Evolutionary conservation across 2,888 invertebrate genomes (phyloP).

Genomic region (Melinaea menophilus): DNA sequence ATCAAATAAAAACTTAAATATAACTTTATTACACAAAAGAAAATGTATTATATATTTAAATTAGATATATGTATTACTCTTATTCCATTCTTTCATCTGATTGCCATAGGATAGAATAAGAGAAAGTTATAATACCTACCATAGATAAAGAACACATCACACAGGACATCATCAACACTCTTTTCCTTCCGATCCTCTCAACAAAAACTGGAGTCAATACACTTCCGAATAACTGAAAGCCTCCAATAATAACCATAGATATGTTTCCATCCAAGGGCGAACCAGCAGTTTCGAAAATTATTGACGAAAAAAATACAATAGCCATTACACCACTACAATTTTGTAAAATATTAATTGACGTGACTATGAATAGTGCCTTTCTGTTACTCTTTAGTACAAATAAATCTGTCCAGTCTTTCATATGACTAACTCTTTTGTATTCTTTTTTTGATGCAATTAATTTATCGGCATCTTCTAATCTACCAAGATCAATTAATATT

Average conservation of each 20-base stretch:
- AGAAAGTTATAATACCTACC: constrained; percentile 34
- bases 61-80: too few species aligned
- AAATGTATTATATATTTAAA: too few species aligned
- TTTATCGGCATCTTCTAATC: constrained; percentile 41
- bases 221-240: constrained; percentile 43
- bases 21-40: too few species aligned
- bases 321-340: constrained; percentile 47
- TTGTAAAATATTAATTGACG: constrained; percentile 40
- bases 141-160: constrained; percentile 42
- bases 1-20: too few species aligned
- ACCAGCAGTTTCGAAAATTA: constrained; percentile 46
- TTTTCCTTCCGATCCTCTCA: constrained; percentile 45
- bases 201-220: constrained; percentile 45
- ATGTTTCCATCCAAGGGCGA: constrained; percentile 43
- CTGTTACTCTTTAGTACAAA: constrained; percentile 42
- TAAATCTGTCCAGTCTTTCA: constrained; percentile 41
- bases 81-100: background rate
- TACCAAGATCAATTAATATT: constrained; percentile 39
- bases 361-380: constrained; percentile 43
- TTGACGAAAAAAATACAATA: constrained; percentile 41
- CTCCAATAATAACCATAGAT: constrained; percentile 50
- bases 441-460: constrained; percentile 33
- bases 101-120: background rate
- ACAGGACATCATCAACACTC: constrained; percentile 44
- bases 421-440: constrained; percentile 25